Evolutionary conservation across 2,797 vertebrate species (phyloP).

Genomic region (Malacoctenus gilli): DNA sequence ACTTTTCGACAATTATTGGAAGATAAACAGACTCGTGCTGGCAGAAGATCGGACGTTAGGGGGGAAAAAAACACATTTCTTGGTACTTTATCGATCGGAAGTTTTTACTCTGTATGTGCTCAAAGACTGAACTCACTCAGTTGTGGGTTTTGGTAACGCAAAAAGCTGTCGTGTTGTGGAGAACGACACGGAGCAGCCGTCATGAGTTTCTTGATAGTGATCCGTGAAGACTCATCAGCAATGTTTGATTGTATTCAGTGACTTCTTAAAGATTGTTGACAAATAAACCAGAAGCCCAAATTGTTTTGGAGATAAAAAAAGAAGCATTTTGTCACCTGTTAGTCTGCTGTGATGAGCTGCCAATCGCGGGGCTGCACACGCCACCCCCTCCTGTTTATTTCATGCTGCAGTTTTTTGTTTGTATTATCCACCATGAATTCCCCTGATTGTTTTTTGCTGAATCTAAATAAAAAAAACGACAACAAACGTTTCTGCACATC

Average conservation of each 20-base stretch:
- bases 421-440: conserved; percentile 47
- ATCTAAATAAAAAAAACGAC: conserved; percentile 44
- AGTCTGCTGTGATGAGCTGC: no score
- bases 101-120: conserved; percentile 43
- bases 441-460: conserved; percentile 28
- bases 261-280: conserved; percentile 20
- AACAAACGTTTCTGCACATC: no score
- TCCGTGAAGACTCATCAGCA: no score
- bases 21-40: not conserved
- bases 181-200: conserved; percentile 14
- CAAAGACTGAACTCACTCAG: conserved; percentile 25
- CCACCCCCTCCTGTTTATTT: conserved; percentile 1
- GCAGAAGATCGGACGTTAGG: conserved; percentile 42
- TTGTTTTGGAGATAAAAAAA: no score
- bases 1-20: conserved; percentile 58
- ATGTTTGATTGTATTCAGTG: no score
- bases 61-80: no score
- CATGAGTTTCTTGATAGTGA: conserved; percentile 34
- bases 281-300: conserved; percentile 6
- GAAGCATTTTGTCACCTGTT: no score
- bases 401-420: conserved; percentile 48
- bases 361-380: no score
- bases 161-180: no score
- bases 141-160: no score
- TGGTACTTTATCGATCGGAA: conserved; percentile 50